Evolutionary conservation across 2,797 vertebrate genomes (phyloP).

Genomic region (Setipinna tenuifilis): DNA sequence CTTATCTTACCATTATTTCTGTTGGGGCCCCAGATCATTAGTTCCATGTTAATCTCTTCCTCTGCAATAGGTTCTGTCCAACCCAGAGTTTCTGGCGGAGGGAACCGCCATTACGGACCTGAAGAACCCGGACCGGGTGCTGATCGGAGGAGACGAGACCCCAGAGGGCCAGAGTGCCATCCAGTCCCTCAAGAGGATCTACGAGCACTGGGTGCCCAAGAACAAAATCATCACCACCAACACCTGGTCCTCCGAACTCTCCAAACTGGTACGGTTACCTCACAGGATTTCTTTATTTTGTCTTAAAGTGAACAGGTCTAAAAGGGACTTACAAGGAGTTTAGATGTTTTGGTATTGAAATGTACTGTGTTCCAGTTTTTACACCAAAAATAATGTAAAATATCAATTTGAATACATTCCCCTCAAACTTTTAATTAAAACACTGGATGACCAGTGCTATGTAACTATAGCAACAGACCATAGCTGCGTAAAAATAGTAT

Average conservation of each 20-base stretch:
- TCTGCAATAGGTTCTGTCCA: conserved; percentile 87
- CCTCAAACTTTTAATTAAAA: background rate
- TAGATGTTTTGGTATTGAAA: background rate
- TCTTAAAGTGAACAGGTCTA: no score
- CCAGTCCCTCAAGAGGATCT: conserved; percentile 88
- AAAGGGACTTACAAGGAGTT: background rate
- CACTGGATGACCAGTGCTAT: background rate
- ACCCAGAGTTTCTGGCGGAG: conserved; percentile 97
- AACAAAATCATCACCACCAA: conserved; percentile 94
- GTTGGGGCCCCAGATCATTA: background rate
- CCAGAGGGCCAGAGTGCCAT: conserved; percentile 92
- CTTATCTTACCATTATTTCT: background rate
- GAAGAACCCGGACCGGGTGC: conserved; percentile 92
- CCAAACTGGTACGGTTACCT: conserved; percentile 83
- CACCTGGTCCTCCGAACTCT: conserved; percentile 98
- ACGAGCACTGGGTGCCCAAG: conserved; percentile 94
- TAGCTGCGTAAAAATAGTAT: background rate
- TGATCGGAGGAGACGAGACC: conserved; percentile 97
- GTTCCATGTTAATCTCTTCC: background rate
- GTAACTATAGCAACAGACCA: background rate
- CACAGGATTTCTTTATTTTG: background rate
- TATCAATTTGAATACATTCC: background rate
- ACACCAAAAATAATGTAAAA: background rate
- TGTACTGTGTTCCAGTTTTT: background rate
- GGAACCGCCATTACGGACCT: conserved; percentile 93